phyloP scores from a whole-genome alignment of 2,888 invertebrate genomes.

The Pherbina coryleti region DNA sequence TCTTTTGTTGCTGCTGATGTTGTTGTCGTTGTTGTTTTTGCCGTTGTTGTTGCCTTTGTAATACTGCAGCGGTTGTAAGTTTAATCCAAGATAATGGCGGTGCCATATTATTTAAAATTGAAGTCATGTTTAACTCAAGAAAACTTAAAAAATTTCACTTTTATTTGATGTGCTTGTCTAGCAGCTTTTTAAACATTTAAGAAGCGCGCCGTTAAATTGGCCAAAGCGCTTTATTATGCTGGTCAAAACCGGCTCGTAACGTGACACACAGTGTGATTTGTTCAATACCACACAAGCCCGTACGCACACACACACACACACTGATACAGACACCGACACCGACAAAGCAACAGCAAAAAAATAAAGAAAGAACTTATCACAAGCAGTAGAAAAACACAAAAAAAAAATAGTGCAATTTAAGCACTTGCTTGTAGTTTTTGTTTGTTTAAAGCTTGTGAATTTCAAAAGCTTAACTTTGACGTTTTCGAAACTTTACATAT shows the following conservation, averaged over 20 bases:
- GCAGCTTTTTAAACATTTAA: not conserved
- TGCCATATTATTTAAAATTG: not conserved
- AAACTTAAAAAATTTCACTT: slow-evolving; percentile 13
- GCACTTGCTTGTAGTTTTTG: not conserved
- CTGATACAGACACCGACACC: no score
- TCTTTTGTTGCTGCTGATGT: not conserved
- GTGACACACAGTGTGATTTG: not conserved
- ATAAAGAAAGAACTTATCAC: not conserved
- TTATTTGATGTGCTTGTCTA: not conserved
- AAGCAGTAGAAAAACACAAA: not conserved
- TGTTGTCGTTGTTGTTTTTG: slow-evolving; percentile 1
- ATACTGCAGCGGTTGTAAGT: not conserved
- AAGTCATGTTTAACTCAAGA: not conserved
- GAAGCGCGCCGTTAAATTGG: not conserved
- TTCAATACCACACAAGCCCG: slow-evolving; percentile 2
- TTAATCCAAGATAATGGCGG: slow-evolving; percentile 5
- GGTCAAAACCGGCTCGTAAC: not conserved
- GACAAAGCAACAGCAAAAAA: no score
- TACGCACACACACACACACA: not conserved
- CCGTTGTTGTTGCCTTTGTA: not conserved
- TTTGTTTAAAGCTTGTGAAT: not conserved
- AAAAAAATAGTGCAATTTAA: not conserved
- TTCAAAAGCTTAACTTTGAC: no score
- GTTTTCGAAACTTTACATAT: not conserved
- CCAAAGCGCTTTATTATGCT: not conserved